phyloP scores from a whole-genome alignment of 2,888 invertebrate species.

The Euproctis similis region DNA sequence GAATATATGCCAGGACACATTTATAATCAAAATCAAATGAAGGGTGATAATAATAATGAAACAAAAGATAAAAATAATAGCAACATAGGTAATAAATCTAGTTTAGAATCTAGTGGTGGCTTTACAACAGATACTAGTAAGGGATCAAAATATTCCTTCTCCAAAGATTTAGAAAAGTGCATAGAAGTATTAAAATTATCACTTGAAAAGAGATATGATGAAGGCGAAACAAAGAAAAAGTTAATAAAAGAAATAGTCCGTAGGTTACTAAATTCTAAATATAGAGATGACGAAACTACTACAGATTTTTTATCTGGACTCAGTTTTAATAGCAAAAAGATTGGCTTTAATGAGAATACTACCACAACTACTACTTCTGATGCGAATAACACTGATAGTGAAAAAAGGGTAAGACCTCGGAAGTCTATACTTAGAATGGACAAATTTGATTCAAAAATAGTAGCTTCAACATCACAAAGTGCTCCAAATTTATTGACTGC shows the following conservation, averaged over 20 bases:
- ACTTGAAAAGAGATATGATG: conserved; percentile 75
- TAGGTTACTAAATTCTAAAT: conserved; percentile 75
- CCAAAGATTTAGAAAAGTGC: conserved; percentile 78
- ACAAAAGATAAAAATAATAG: conserved; percentile 25
- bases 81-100: conserved; percentile 54
- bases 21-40: conserved; percentile 69
- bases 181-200: conserved; percentile 76
- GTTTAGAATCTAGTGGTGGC: conserved; percentile 58
- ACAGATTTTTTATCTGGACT: conserved; percentile 67
- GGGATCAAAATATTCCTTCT: conserved; percentile 56
- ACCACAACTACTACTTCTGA: conserved; percentile 64
- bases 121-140: conserved; percentile 62
- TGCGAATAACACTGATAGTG: conserved; percentile 40
- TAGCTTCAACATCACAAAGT: conserved; percentile 64
- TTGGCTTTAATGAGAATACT: conserved; percentile 30
- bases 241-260: conserved; percentile 80
- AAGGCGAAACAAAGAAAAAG: conserved; percentile 76
- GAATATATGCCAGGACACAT: conserved; percentile 78
- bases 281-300: conserved; percentile 73
- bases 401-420: conserved; percentile 38
- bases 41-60: conserved; percentile 32
- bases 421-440: conserved; percentile 60
- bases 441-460: conserved; percentile 48
- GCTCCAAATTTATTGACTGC: conserved; percentile 53
- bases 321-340: conserved; percentile 45